Evolutionary conservation across 2,888 invertebrate genomes (phyloP).

Genomic region (Pseudococcus viburni): DNA sequence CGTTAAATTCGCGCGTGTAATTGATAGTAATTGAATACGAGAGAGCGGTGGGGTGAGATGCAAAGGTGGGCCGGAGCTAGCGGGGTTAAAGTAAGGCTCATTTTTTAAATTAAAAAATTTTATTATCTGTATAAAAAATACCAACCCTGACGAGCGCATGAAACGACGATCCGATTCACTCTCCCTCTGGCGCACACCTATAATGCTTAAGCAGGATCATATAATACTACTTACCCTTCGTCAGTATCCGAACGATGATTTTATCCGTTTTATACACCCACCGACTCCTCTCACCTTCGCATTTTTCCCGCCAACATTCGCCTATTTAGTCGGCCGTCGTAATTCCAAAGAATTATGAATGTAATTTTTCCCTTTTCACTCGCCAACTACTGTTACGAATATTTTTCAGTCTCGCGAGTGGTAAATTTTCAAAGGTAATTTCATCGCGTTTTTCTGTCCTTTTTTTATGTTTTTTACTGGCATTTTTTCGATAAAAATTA

Average conservation of each 20-base stretch:
- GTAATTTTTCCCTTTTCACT: slow-evolving; percentile 2
- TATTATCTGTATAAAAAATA: slow-evolving; percentile 6
- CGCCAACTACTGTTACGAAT: background rate
- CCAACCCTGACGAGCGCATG: background rate
- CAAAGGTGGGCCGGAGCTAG: background rate
- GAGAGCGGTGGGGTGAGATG: background rate
- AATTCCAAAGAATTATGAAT: slow-evolving; percentile 12
- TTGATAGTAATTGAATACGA: slow-evolving; percentile 22
- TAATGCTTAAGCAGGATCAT: background rate
- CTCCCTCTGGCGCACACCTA: background rate
- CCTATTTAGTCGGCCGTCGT: background rate
- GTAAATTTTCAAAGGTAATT: background rate
- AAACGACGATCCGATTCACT: background rate
- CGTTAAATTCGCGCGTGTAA: slow-evolving; percentile 30
- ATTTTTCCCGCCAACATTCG: background rate
- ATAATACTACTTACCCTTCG: background rate
- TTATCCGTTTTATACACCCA: background rate
- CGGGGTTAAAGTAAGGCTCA: background rate
- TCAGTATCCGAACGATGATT: background rate
- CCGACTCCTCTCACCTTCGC: background rate
- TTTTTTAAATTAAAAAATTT: slow-evolving; percentile 36
- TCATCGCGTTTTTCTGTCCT: background rate
- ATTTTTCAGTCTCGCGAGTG: background rate
- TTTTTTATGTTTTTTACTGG: too few relatives aligned
- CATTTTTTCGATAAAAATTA: too few relatives aligned